Percentiles rank a stretch among this genome's conserved stretches.
Evolutionary conservation across 2,888 invertebrate genomes (phyloP).

Genomic region (Pristionchus entomophagus): DNA sequence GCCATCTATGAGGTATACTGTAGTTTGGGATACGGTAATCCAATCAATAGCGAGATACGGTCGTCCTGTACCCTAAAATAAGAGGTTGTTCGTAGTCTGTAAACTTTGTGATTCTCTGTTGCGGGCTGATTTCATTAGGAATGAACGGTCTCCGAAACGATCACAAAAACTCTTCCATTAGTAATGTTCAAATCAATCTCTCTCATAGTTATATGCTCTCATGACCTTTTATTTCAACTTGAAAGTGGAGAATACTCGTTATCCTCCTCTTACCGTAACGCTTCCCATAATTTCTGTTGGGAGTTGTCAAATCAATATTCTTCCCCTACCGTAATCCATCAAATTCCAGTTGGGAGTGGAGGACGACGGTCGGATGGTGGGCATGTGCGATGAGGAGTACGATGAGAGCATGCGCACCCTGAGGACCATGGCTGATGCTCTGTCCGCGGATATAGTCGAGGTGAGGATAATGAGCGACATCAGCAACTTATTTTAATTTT

Average conservation of each 20-base stretch:
- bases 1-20: conserved; percentile 93
- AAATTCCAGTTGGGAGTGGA: conserved; percentile 68
- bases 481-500: too few relatives aligned
- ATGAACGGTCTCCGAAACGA: too few relatives aligned
- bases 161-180: too few relatives aligned
- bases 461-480: too few relatives aligned
- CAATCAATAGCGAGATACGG: too few relatives aligned
- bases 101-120: too few relatives aligned
- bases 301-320: conserved; percentile 55
- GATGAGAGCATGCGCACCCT: conserved; percentile 89
- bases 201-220: too few relatives aligned
- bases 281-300: conserved; percentile 63
- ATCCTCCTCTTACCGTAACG: background rate
- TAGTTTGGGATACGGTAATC: background rate
- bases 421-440: conserved; percentile 86
- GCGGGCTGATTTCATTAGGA: too few relatives aligned
- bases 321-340: background rate
- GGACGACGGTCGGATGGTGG: conserved; percentile 82
- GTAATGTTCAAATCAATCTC: too few relatives aligned
- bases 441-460: conserved; percentile 85
- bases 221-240: too few relatives aligned
- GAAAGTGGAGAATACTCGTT: background rate
- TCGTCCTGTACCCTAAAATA: too few relatives aligned
- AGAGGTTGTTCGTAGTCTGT: too few relatives aligned
- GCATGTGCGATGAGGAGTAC: conserved; percentile 88